phyloP scores from a whole-genome alignment of 2,113 vertebrate genomes.

The Bubalus kerabau region DNA sequence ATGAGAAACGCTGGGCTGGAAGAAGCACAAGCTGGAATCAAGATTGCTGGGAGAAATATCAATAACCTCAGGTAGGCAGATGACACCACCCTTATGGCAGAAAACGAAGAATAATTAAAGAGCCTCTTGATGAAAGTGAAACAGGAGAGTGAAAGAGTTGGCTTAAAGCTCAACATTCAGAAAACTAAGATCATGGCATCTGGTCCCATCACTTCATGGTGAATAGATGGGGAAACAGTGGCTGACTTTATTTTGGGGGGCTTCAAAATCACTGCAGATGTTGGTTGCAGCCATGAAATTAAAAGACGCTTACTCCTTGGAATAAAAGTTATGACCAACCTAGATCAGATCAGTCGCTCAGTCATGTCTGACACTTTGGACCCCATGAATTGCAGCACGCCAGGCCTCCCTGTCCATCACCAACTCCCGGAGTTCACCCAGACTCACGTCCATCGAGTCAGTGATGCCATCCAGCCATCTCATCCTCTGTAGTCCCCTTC shows the following conservation, averaged over 20 bases:
- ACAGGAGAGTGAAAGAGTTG: background rate
- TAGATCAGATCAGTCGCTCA: background rate
- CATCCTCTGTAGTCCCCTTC: no score
- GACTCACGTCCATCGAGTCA: no score
- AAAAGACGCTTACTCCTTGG: no score
- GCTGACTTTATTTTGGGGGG: no score
- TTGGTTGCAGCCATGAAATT: no score
- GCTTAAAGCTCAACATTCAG: background rate
- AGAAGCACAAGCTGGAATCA: background rate
- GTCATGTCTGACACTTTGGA: no score
- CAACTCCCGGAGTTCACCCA: no score
- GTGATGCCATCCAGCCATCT: no score
- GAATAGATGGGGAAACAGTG: no score
- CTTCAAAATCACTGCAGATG: no score
- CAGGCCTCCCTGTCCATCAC: no score
- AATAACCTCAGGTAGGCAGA: background rate
- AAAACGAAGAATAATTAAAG: background rate
- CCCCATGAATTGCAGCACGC: no score
- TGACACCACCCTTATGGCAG: background rate
- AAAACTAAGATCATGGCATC: background rate
- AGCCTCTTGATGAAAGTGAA: background rate
- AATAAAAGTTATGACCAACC: background rate
- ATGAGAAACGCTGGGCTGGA: background rate
- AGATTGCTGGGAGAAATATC: background rate
- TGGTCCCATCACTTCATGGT: background rate